Evolutionary conservation across 2,797 vertebrate genomes (phyloP), one percentile per base, ranked within the genome.

Genomic region (Botia kubotai): DNA sequence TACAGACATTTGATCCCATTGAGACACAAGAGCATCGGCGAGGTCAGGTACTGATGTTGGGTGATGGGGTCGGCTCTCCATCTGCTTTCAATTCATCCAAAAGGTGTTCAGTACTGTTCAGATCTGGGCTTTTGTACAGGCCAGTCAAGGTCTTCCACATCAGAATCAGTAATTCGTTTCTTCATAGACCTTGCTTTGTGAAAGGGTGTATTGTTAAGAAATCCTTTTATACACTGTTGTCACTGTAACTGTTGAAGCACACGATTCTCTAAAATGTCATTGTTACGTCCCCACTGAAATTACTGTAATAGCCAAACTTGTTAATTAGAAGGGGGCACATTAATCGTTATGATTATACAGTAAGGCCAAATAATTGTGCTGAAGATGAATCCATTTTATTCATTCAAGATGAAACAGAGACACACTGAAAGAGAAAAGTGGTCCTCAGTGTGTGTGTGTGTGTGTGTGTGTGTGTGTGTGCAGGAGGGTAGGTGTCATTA

Each of bases 401-500:
- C 6, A 19, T 72, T 33, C 16, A 33, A 33, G 23, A 50, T 21
- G 62, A 39, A 67, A 66, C 70, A 50, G 53, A 72, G 71, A 65
- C 21, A 52, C n/a, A 66, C 5, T 60, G 21, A 62, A 80, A 70
- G 14, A 29, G 19, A 21, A 39, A 19, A 72, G 57, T 33, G 75
- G 70, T 74, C 70, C 26, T 77, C 12, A 14, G 68, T 71, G 46
- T 63, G 65, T 46, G 53, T 57, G 72, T 65, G 53, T 83, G 46
- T 63, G 65, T 46, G 53, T 57, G 72, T 65, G 53, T 83, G 69
- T 72, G 50, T 80, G 75, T 60, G 65, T 48, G 74, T 71, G 77
- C 36, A 69, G 26, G 66, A 75, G 63, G 19, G 72, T 86, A 82
- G 17, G 58, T 88, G 82, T 87, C 86, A 87, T 85, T 83, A 87